Evolutionary conservation across 2,113 vertebrate genomes (phyloP), one percentile per base, ranked within the genome.

Genomic region (Nanorana parkeri): DNA sequence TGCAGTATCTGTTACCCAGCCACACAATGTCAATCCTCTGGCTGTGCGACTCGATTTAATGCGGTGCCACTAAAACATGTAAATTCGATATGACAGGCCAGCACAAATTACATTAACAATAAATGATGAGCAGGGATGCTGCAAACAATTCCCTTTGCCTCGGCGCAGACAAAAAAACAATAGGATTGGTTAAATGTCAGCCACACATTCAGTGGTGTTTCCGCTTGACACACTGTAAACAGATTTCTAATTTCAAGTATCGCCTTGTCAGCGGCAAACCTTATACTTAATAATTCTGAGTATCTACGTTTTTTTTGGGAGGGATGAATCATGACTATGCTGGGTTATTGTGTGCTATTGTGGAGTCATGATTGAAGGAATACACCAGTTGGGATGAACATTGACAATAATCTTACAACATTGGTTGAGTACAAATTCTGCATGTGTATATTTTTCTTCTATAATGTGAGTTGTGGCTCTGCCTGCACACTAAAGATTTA

Each of bases 51-150:
- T 69, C 21, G 29, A 24, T 52, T 71, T 71, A 61, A 71, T 63
- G 29, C 29, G 51, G 78, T 29, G 56, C 17, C 17, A 63, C 56
- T 47, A 10, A 58, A 24, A 68, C 28, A 47, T 79, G 77, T n/a
- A 55, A 67, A 78, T 66, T 11, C 23, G 56, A 71, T 69, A 32
- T 80, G 67, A 61, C 67, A 63, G 55, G 0, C 6, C 28, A 28
- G 17, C 32, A 51, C 56, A 80, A 80, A 71, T 80, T 80, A 36
- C 32, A 61, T 71, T 71, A 71, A 41, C 67, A 28, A 80, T 80
- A 80, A 80, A 63, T 63, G 78, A 80, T 80, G 78, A 80, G 78
- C 56, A 15, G 29, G 7, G 36, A 17, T 17, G 32, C 66, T 41
- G 67, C 17, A 52, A 29, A n/a, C 29, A 69, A 80, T 69, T 71